Evolutionary conservation across 2,113 vertebrate genomes (phyloP).

Genomic region (Myotis davidii): DNA sequence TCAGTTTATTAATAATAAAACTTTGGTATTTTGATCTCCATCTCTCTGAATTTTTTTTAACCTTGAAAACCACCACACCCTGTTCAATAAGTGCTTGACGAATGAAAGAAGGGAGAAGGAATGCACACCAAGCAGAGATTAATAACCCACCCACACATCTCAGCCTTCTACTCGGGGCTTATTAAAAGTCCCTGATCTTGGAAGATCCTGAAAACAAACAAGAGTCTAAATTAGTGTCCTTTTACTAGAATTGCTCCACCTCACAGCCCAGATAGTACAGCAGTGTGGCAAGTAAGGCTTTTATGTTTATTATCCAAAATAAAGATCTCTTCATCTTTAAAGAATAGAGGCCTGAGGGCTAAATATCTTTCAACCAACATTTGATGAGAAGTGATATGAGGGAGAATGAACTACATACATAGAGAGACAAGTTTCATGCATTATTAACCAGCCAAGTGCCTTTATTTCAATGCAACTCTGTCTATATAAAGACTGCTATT

Average conservation of each 20-base stretch:
- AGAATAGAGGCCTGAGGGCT: neutral
- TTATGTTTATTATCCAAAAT: neutral
- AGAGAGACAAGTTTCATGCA: neutral
- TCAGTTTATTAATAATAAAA: neutral
- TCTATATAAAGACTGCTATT: neutral
- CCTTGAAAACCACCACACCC: neutral
- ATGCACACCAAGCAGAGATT: neutral
- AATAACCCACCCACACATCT: neutral
- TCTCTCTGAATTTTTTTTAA: neutral
- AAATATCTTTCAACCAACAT: neutral
- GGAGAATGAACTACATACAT: neutral
- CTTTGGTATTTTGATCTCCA: neutral
- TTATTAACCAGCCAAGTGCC: neutral
- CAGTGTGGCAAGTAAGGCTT: neutral
- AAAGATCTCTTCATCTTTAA: neutral
- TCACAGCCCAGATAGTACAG: neutral
- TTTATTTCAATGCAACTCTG: neutral
- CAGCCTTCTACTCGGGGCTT: neutral
- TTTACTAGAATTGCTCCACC: neutral
- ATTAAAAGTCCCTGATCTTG: neutral
- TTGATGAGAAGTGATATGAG: neutral
- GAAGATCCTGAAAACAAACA: neutral
- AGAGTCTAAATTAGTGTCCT: neutral
- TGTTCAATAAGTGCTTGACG: neutral
- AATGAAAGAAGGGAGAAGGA: neutral